These are phyloP conservation scores for Deilephila porcellus DNA, from an alignment of 2,888 invertebrate species.

Conservation along the genomic window DNA sequence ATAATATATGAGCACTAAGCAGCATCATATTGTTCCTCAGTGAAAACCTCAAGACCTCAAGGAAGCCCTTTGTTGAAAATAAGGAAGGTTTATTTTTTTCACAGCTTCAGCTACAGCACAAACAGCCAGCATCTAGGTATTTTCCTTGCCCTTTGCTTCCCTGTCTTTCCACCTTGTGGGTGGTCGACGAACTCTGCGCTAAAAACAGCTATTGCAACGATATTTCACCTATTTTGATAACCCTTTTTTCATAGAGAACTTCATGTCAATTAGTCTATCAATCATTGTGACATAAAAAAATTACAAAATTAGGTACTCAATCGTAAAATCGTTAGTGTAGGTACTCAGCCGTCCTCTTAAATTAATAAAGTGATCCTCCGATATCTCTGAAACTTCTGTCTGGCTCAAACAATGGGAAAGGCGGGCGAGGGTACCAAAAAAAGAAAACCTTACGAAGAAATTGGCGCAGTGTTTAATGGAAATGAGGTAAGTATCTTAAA, in stretches of 20 bases:
- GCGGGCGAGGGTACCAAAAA: slow-evolving; percentile 28
- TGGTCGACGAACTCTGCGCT: too few species aligned
- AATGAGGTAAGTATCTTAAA: slow-evolving; percentile 73
- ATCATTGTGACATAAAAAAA: neutral
- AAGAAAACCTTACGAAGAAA: slow-evolving; percentile 84
- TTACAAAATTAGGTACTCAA: neutral
- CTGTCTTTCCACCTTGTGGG: too few species aligned
- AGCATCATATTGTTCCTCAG: too few species aligned
- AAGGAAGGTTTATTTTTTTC: too few species aligned
- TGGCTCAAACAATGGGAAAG: slow-evolving; percentile 25
- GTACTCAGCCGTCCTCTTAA: neutral
- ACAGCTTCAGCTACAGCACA: too few species aligned
- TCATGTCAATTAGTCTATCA: neutral
- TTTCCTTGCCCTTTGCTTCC: too few species aligned
- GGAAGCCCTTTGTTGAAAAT: too few species aligned
- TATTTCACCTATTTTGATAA: neutral
- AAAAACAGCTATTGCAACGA: too few species aligned
- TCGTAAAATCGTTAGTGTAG: neutral
- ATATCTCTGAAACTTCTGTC: neutral
- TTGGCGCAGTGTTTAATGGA: slow-evolving; percentile 87
- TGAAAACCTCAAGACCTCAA: too few species aligned
- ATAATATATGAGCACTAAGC: too few species aligned
- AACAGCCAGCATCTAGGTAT: too few species aligned
- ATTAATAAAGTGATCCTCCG: neutral
- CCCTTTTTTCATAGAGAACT: slow-evolving; percentile 30